Base-by-base conservation (phyloP, 2,797 vertebrate genomes). In the Aratinga solstitialis region DNA sequence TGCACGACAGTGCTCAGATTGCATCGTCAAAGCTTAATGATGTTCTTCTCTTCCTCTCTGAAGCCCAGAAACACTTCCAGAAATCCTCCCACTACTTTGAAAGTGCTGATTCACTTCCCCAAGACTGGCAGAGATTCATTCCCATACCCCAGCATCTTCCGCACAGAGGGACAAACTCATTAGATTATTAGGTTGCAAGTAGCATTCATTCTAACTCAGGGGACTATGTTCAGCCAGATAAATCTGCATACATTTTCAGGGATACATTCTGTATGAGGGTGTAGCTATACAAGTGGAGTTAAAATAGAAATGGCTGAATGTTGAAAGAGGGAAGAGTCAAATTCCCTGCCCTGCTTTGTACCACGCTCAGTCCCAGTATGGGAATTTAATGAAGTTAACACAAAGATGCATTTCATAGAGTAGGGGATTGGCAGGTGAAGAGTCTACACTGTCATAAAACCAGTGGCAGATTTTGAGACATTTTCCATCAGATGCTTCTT, bases 281-380 rank as follows among this genome's bases (percentile, higher is more conserved):
- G 36, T 13, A 77, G 56, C 19, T 47, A 30, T n/a, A 36, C n/a
- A 81, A 82, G 48, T 50, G 34, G 26, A 93, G 38, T 15, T n/a
- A 45, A 50, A 67, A 3, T 7, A n/a, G 22, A 23, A 38, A 32
- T 32, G 21, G 3, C 9, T 59, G 42, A 66, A 23, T 14, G 10
- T 59, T 93, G 92, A 93, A 78, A 81, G 74, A 69, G 51, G 76
- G 65, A 87, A 89, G 48, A 94, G 83, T 10, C 68, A 77, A 68
- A 77, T 61, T 27, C 56, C 22, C 56, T 59, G 26, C 19, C 53
- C 36, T 81, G 77, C 50, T 62, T 48, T 42, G 4, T 3, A n/a
- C 26, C 50, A 62, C 0, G 0, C 24, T 62, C 36, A 42, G 9
- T 8, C 54, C 36, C 53, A 26, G 14, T 1, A 26, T 3, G 30